A percentile compares a stretch with the other conserved stretches of the same genome.
Evolutionary conservation across 2,888 invertebrate genomes (phyloP).

Genomic region (Drosophila setosimentum): DNA sequence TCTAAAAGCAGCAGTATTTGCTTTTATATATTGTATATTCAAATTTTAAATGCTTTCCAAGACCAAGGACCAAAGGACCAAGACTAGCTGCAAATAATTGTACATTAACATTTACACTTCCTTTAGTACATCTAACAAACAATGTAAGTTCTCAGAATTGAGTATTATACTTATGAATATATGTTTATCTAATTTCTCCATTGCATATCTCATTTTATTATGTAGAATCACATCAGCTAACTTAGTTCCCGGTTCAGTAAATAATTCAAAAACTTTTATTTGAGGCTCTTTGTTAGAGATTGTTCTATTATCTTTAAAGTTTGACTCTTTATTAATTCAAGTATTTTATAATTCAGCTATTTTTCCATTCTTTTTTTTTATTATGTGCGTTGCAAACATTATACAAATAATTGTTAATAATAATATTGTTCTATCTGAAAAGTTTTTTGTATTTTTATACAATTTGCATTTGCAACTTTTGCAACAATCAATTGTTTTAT

Average conservation of each 20-base stretch:
- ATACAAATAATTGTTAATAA: background rate
- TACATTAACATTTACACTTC: background rate
- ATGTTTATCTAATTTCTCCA: background rate
- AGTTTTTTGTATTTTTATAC: background rate
- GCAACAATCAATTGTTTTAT: background rate
- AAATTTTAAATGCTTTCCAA: background rate
- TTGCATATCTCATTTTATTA: background rate
- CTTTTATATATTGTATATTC: background rate
- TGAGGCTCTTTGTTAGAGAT: background rate
- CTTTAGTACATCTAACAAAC: background rate
- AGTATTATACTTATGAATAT: background rate
- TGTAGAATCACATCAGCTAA: background rate
- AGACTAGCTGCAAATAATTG: background rate
- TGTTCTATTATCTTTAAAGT: background rate
- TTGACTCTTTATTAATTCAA: background rate
- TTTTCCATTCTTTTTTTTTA: background rate
- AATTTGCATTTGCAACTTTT: background rate
- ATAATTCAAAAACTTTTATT: background rate
- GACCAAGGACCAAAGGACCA: background rate
- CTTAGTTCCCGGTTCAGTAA: background rate
- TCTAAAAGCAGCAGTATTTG: background rate
- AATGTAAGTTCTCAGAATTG: background rate
- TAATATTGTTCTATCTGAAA: background rate
- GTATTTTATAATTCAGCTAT: background rate
- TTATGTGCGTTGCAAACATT: background rate